Evolutionary conservation across 2,797 vertebrate species (phyloP).

Genomic region (Anabas testudineus): DNA sequence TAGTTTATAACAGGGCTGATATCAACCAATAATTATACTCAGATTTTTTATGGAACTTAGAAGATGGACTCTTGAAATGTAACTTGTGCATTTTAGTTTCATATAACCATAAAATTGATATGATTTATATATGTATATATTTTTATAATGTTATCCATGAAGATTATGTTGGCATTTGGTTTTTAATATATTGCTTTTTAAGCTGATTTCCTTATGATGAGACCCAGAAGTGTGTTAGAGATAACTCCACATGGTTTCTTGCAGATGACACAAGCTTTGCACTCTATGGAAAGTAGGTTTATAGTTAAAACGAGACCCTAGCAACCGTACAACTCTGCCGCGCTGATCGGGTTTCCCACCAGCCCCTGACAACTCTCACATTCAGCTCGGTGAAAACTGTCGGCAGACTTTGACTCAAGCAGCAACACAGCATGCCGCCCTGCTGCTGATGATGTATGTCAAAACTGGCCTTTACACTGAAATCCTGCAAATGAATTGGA

Average conservation of each 20-base stretch:
- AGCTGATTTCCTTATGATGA: background rate
- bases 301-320: conserved; percentile 40
- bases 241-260: conserved; percentile 25
- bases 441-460: conserved; percentile 2
- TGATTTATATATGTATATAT: background rate
- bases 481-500: background rate
- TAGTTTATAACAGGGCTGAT: fast-evolving
- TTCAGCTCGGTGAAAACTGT: conserved; percentile 36
- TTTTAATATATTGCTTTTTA: background rate
- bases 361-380: conserved; percentile 9
- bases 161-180: background rate
- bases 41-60: no score
- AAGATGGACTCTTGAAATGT: background rate
- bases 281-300: conserved; percentile 16
- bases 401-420: conserved; percentile 19
- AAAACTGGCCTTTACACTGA: background rate
- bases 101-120: background rate
- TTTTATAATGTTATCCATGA: background rate
- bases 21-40: no score
- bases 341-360: conserved; percentile 51
- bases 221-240: background rate
- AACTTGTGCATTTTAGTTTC: background rate
- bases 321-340: conserved; percentile 27
- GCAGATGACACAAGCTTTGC: background rate
- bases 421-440: background rate